These are phyloP conservation scores for Acanthosepion lycidas DNA, from an alignment of 2,888 invertebrate species.

Conservation along the genomic window DNA sequence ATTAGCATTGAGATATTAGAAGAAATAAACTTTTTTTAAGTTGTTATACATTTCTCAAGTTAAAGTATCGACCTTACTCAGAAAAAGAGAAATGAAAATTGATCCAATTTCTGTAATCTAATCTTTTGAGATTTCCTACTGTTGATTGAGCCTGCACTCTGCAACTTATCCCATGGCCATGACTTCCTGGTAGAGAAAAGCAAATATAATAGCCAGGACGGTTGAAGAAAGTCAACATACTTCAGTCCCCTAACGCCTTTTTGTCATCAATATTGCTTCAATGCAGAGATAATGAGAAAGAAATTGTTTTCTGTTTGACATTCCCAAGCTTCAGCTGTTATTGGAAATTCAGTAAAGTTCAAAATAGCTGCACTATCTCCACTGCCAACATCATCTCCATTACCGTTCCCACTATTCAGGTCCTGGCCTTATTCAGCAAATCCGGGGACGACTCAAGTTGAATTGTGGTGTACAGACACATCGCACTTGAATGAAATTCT, in stretches of 20 bases:
- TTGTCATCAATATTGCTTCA: not conserved
- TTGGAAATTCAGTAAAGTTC: not conserved
- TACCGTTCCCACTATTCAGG: not conserved
- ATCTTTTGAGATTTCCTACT: not conserved
- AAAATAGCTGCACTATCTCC: not conserved
- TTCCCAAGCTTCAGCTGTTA: not conserved
- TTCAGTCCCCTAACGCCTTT: not conserved
- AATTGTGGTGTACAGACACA: not conserved
- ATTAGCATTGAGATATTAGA: not conserved
- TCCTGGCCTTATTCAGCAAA: not conserved
- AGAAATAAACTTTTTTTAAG: not conserved
- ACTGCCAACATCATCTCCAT: not conserved
- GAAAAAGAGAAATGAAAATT: not conserved
- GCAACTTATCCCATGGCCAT: not conserved
- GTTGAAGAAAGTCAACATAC: not conserved
- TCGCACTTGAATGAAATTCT: not conserved
- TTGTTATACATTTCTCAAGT: not conserved
- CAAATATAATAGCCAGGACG: not conserved
- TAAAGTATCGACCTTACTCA: not conserved
- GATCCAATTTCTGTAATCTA: not conserved
- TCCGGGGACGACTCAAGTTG: not conserved
- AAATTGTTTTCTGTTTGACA: not conserved
- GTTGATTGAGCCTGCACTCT: not conserved
- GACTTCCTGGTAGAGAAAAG: not conserved
- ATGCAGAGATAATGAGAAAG: conserved; percentile 12